These are phyloP conservation scores for Sternotherus odoratus DNA, from an alignment of 2,797 vertebrate species.

Conservation along the genomic window DNA sequence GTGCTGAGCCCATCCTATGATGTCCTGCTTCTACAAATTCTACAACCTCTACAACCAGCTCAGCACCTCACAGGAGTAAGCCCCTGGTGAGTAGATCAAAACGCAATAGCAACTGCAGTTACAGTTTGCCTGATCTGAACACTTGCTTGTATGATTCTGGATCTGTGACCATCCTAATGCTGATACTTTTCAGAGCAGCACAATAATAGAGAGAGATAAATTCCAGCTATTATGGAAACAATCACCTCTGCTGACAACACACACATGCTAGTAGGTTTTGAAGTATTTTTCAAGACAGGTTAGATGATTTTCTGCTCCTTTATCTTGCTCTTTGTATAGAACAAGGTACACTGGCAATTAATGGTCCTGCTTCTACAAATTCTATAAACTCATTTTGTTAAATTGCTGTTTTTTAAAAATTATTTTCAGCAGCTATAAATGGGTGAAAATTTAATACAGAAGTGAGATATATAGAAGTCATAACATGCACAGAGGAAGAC, in stretches of 20 bases:
- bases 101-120: background rate
- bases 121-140: background rate
- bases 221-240: background rate
- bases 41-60: background rate
- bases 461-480: slow-evolving; percentile 48
- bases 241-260: background rate
- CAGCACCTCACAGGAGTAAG: fast-evolving
- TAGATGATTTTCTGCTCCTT: background rate
- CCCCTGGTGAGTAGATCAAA: background rate
- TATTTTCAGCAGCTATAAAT: slow-evolving; percentile 44
- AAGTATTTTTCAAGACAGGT: background rate
- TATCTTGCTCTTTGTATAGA: background rate
- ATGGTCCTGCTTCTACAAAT: slow-evolving; percentile 10
- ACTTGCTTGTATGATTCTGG: fast-evolving
- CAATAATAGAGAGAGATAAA: background rate
- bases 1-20: background rate
- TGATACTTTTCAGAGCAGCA: background rate
- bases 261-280: background rate
- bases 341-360: slow-evolving; percentile 30
- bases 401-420: slow-evolving; percentile 22
- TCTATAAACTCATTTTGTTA: slow-evolving; percentile 17
- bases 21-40: no score
- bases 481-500: slow-evolving; percentile 48
- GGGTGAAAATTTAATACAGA: slow-evolving; percentile 16
- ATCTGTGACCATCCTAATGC: background rate